Percentiles rank a stretch among this genome's conserved stretches.
Evolutionary conservation across 2,797 vertebrate species (phyloP).

Genomic region (Labeo calbasu): DNA sequence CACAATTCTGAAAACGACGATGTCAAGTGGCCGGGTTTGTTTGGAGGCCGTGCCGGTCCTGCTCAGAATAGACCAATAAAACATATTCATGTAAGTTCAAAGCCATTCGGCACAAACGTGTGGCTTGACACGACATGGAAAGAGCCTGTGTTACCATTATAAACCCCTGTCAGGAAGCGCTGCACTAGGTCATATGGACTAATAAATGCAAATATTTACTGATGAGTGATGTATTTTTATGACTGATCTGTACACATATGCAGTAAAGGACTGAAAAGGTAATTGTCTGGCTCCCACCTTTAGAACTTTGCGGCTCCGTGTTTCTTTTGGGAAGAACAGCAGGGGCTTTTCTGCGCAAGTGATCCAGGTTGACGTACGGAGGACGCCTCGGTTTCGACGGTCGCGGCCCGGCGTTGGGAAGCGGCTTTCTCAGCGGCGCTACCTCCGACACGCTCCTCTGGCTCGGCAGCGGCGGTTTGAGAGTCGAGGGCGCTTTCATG

Average conservation of each 20-base stretch:
- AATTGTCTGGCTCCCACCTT: constrained; percentile 63
- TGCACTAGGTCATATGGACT: background rate
- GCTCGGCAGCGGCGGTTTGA: constrained; percentile 47
- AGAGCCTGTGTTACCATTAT: background rate
- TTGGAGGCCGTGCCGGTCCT: constrained; percentile 54
- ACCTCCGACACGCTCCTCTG: constrained; percentile 69
- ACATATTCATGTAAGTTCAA: background rate
- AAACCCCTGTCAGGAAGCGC: background rate
- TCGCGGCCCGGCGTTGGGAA: constrained; percentile 69
- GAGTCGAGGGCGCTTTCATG: background rate
- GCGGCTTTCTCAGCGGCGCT: constrained; percentile 73
- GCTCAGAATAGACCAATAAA: background rate
- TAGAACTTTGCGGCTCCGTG: constrained; percentile 22
- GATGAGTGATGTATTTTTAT: background rate
- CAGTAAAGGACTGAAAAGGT: background rate
- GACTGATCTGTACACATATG: background rate
- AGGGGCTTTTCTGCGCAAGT: constrained; percentile 50
- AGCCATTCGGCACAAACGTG: background rate
- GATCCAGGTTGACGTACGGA: constrained; percentile 73
- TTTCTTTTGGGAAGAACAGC: constrained; percentile 21
- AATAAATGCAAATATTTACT: constrained; percentile 3
- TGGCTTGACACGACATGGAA: background rate
- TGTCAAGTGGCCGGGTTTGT: constrained; percentile 62
- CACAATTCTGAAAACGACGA: constrained; percentile 67
- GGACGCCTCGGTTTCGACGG: constrained; percentile 81